These are phyloP conservation scores for Hippocampus abdominalis DNA, from an alignment of 2,113 vertebrate genomes.

Conservation along the genomic window DNA sequence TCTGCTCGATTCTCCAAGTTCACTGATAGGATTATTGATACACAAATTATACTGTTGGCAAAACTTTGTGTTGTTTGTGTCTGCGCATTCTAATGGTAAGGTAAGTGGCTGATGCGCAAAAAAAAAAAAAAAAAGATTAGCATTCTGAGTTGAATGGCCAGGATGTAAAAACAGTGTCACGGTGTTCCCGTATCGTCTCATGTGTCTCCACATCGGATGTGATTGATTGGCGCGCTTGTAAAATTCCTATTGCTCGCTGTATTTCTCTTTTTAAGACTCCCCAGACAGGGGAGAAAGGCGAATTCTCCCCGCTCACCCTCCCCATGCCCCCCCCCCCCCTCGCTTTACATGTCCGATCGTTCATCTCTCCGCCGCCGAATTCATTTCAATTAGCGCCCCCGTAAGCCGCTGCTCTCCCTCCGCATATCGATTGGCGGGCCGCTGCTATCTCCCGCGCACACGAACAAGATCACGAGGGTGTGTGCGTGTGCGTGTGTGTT, in stretches of 20 bases:
- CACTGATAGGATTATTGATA: neutral
- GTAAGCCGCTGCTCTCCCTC: conserved; percentile 50
- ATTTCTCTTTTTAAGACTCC: conserved; percentile 60
- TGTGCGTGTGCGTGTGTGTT: neutral
- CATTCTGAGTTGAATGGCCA: conserved; percentile 38
- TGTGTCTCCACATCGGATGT: conserved; percentile 43
- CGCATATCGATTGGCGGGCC: conserved; percentile 67
- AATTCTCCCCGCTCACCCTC: conserved; percentile 13
- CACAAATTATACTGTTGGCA: neutral
- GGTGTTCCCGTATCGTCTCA: conserved; percentile 45
- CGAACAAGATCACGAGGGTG: neutral
- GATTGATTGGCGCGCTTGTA: conserved; percentile 55
- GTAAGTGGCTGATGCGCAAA: neutral
- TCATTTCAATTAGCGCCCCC: conserved; percentile 72
- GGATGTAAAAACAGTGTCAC: conserved; percentile 44
- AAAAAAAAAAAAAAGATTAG: neutral
- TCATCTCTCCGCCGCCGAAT: conserved; percentile 64
- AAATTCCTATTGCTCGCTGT: conserved; percentile 47
- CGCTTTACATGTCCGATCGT: conserved; percentile 62
- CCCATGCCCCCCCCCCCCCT: conserved; percentile 9
- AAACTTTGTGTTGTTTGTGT: neutral
- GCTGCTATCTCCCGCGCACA: conserved; percentile 36
- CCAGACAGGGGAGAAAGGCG: conserved; percentile 56
- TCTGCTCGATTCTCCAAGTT: neutral
- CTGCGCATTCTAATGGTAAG: neutral